Evolutionary conservation across 1,140 invertebrate species (phyloP).

Genomic region (Physella acuta): DNA sequence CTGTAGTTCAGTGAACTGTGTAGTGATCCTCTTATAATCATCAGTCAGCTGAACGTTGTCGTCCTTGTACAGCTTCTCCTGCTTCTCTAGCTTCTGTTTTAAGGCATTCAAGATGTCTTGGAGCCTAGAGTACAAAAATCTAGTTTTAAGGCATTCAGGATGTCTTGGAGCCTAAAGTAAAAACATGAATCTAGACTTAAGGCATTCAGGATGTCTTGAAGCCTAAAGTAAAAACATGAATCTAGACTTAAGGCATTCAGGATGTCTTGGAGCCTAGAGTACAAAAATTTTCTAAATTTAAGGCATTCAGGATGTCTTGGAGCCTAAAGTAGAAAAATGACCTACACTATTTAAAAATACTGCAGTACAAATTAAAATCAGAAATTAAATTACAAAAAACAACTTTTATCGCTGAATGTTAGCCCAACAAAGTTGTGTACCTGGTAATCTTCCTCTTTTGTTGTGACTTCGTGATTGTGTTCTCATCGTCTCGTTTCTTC

Average conservation of each 20-base stretch:
- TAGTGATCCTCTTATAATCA: conserved; percentile 59
- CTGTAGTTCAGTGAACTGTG: conserved; percentile 59
- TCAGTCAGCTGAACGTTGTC: conserved; percentile 57
- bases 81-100: conserved; percentile 67
- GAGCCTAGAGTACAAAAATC: conserved; percentile 63
- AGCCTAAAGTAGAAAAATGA: conserved; percentile 64
- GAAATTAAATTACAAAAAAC: no score
- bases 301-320: conserved; percentile 69
- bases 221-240: conserved; percentile 62
- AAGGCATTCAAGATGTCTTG: conserved; percentile 71
- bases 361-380: no score
- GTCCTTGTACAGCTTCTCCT: conserved; percentile 64
- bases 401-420: no score
- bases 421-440: conserved; percentile 31
- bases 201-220: conserved; percentile 71
- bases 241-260: conserved; percentile 66
- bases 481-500: conserved; percentile 83
- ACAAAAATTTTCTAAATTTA: conserved; percentile 60
- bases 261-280: conserved; percentile 71
- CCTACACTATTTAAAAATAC: no score
- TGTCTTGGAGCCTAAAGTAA: conserved; percentile 70
- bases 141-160: conserved; percentile 67
- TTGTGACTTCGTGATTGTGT: conserved; percentile 77
- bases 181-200: conserved; percentile 61
- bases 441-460: conserved; percentile 76